A percentile compares a stretch with the other conserved stretches of the same genome.
Evolutionary conservation across 2,888 invertebrate species (phyloP).

Genomic region (Eretmocerus hayati): DNA sequence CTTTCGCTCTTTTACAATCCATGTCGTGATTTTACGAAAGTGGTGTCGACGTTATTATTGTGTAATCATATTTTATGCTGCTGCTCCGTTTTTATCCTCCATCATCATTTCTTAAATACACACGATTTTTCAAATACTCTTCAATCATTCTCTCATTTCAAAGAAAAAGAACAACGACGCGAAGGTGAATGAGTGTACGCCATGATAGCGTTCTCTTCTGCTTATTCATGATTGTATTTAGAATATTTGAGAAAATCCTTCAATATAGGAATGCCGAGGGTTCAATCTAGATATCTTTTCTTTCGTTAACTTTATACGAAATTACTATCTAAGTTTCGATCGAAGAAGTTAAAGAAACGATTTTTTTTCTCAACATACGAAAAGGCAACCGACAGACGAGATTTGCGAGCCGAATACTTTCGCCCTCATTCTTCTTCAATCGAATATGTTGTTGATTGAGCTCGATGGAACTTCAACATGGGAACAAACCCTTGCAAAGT

Average conservation of each 20-base stretch:
- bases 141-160: slow-evolving; percentile 24
- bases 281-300: slow-evolving; percentile 33
- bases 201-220: slow-evolving; percentile 18
- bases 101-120: slow-evolving; percentile 18
- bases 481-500: slow-evolving; percentile 23
- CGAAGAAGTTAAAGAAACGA: slow-evolving; percentile 25
- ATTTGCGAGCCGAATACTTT: slow-evolving; percentile 21
- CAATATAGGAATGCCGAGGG: slow-evolving; percentile 39
- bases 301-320: slow-evolving; percentile 26
- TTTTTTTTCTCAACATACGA: slow-evolving; percentile 23
- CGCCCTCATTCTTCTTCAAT: slow-evolving; percentile 5
- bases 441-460: slow-evolving; percentile 17
- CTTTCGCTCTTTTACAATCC: slow-evolving; percentile 11
- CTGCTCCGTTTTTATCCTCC: slow-evolving; percentile 23
- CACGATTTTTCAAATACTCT: slow-evolving; percentile 15
- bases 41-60: slow-evolving; percentile 43
- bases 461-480: slow-evolving; percentile 21
- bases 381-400: slow-evolving; percentile 24
- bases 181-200: slow-evolving; percentile 27
- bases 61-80: slow-evolving; percentile 20
- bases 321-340: slow-evolving; percentile 25
- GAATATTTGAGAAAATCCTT: slow-evolving; percentile 29
- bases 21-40: slow-evolving; percentile 38
- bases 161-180: slow-evolving; percentile 35
- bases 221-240: slow-evolving; percentile 22